Percentiles rank a stretch among this genome's conserved stretches.
Evolutionary conservation across 2,888 invertebrate genomes (phyloP).

Genomic region (Buathra laborator): DNA sequence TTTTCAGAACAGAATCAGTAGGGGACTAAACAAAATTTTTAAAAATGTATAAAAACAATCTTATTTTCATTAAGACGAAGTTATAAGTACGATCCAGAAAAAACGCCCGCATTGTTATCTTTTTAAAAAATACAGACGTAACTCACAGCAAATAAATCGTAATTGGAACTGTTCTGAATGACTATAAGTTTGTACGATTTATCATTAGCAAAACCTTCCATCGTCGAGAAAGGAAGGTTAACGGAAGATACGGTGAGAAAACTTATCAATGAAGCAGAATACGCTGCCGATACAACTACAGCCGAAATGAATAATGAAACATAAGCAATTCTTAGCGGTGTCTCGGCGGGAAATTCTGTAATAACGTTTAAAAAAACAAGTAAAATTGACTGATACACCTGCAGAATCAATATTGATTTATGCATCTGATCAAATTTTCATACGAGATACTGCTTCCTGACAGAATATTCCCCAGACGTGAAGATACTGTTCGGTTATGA

Average conservation of each 20-base stretch:
- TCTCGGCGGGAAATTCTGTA: conserved; percentile 74
- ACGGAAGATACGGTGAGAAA: conserved; percentile 53
- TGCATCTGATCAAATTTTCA: conserved; percentile 22
- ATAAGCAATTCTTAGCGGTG: conserved; percentile 75
- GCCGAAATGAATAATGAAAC: conserved; percentile 77
- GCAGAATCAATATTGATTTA: neutral
- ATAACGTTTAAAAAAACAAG: conserved; percentile 1
- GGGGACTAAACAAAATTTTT: conserved; percentile 62
- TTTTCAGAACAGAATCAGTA: conserved; percentile 62
- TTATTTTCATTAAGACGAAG: neutral
- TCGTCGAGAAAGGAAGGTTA: conserved; percentile 75
- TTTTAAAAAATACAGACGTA: neutral
- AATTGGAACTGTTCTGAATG: conserved; percentile 74
- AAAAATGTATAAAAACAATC: neutral
- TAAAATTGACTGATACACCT: neutral
- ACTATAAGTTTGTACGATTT: conserved; percentile 77
- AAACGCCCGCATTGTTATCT: neutral
- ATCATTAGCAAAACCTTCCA: conserved; percentile 76
- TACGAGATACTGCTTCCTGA: conserved; percentile 76
- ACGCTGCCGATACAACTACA: conserved; percentile 75
- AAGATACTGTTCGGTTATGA: conserved; percentile 68
- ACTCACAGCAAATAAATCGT: conserved; percentile 74
- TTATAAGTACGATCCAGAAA: too few relatives aligned
- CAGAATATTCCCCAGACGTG: conserved; percentile 78
- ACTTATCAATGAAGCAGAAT: conserved; percentile 76